These are phyloP conservation scores for Drosophila subpulchrella DNA, from an alignment of 1,140 invertebrate genomes.

Conservation along the genomic window DNA sequence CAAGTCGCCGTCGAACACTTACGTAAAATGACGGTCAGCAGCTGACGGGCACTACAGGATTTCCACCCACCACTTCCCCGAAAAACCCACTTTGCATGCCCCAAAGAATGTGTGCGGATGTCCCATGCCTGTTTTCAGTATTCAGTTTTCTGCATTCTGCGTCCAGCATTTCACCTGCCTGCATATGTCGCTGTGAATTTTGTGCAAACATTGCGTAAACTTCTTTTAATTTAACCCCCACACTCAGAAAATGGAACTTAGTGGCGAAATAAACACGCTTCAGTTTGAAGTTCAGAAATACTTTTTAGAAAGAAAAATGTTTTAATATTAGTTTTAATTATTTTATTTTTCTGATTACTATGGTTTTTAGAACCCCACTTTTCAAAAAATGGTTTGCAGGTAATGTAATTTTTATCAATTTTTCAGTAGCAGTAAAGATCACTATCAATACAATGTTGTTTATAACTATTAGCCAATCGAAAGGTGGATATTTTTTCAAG, in stretches of 20 bases:
- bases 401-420: too few relatives aligned
- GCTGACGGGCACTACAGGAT: conserved; percentile 40
- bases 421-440: too few relatives aligned
- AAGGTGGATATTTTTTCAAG: background rate
- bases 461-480: background rate
- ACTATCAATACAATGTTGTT: too few relatives aligned
- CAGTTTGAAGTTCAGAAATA: too few relatives aligned
- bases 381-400: too few relatives aligned
- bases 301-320: too few relatives aligned
- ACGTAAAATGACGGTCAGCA: conserved; percentile 61
- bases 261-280: too few relatives aligned
- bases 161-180: conserved; percentile 35
- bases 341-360: too few relatives aligned
- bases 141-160: conserved; percentile 4
- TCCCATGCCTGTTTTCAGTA: conserved; percentile 9
- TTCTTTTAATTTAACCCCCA: conserved; percentile 68
- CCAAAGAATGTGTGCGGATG: conserved; percentile 46
- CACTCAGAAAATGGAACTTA: background rate
- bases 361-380: too few relatives aligned
- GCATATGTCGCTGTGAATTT: conserved; percentile 75
- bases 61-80: conserved; percentile 1
- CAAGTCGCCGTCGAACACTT: conserved; percentile 39
- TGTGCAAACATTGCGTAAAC: conserved; percentile 81
- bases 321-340: background rate
- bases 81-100: conserved; percentile 36